phyloP scores from a whole-genome alignment of 2,113 vertebrate genomes.

The Recurvirostra avosetta region DNA sequence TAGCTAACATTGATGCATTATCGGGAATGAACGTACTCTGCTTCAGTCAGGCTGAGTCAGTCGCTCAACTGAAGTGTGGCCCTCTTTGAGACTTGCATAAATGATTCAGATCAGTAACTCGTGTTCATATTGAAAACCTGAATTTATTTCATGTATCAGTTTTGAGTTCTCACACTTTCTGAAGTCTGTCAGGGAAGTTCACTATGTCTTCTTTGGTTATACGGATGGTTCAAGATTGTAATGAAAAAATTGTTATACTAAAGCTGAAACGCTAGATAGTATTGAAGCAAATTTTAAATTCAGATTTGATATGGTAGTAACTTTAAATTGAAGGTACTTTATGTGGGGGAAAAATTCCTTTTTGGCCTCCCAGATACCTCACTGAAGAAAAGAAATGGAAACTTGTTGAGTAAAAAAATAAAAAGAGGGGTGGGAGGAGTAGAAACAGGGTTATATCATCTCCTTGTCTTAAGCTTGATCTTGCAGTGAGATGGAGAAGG shows the following conservation, averaged over 20 bases:
- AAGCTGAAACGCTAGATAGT: not conserved
- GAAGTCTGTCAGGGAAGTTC: not conserved
- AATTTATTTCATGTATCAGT: not conserved
- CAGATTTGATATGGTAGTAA: not conserved
- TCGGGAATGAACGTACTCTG: not conserved
- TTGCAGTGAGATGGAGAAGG: not conserved
- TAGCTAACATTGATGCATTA: fast-evolving
- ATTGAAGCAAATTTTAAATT: not conserved
- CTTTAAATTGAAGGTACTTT: not conserved
- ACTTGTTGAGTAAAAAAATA: not conserved
- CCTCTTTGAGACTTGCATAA: not conserved
- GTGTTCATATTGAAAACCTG: not conserved
- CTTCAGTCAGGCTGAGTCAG: not conserved
- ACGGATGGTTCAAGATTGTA: not conserved
- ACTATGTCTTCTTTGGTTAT: not conserved
- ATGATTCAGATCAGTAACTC: not conserved
- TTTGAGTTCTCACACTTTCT: not conserved
- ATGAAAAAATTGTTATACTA: not conserved
- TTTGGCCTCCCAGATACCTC: not conserved
- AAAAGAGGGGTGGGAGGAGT: fast-evolving
- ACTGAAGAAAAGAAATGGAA: not conserved
- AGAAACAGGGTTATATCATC: not conserved
- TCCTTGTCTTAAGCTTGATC: not conserved
- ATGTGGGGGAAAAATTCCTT: not conserved
- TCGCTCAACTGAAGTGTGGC: fast-evolving